phyloP scores from a whole-genome alignment of 1,140 invertebrate species.

The Anoplolepis gracilipes region DNA sequence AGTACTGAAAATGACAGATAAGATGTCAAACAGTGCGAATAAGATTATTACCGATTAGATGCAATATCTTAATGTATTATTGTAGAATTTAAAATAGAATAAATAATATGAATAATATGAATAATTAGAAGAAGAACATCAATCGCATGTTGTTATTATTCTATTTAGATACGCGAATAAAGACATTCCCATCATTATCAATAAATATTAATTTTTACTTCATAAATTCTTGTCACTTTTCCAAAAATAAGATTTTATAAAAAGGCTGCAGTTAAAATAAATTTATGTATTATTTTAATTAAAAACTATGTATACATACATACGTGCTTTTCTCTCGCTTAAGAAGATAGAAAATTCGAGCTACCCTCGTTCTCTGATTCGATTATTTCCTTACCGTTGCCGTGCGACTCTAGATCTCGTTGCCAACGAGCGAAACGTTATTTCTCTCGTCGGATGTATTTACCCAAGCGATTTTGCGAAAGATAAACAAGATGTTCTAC shows the following conservation, averaged over 20 bases:
- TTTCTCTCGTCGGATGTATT: constrained; percentile 49
- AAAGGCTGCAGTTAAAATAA: not conserved
- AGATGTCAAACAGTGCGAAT: not conserved
- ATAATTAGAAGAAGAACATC: constrained; percentile 1
- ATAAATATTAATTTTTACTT: not conserved
- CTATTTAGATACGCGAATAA: not conserved
- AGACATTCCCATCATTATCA: not conserved
- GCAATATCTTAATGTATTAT: not conserved
- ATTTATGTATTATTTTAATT: constrained; percentile 20
- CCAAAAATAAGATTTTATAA: not conserved
- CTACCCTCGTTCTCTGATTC: constrained; percentile 48
- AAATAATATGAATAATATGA: not conserved
- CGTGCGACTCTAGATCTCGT: constrained; percentile 40
- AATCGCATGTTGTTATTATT: not conserved
- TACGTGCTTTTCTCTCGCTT: not conserved
- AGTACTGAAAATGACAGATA: not conserved
- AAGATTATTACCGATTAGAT: not conserved
- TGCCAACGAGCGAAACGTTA: constrained; percentile 34
- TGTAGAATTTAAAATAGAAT: not conserved
- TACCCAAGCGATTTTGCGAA: constrained; percentile 43
- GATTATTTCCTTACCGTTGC: constrained; percentile 52
- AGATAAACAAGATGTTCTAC: constrained; percentile 57
- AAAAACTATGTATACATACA: not conserved
- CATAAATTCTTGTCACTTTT: not conserved
- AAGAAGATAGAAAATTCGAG: constrained; percentile 29